phyloP scores from a whole-genome alignment of 2,797 vertebrate species.

The Neosalanx taihuensis region DNA sequence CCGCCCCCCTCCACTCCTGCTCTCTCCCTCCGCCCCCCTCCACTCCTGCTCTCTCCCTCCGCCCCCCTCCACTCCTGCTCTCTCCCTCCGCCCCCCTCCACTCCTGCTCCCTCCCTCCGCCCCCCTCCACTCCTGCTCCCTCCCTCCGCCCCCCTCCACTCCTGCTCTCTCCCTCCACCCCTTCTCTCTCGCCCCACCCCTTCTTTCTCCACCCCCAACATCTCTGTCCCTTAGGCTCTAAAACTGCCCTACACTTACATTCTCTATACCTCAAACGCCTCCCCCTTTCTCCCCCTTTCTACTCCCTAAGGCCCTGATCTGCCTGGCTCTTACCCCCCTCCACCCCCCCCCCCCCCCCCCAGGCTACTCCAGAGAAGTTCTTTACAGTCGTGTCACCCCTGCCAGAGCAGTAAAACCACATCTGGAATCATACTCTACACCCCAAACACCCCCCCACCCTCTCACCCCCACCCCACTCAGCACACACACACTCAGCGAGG shows the following conservation, averaged over 20 bases:
- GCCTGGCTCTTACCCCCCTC: slow-evolving; percentile 27
- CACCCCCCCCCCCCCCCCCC: slow-evolving; percentile 18
- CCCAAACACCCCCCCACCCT: not conserved
- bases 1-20: not conserved
- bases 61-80: slow-evolving; percentile 3
- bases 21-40: not conserved
- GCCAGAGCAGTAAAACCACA: slow-evolving; percentile 22
- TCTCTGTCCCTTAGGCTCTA: slow-evolving; percentile 48
- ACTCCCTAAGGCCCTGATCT: slow-evolving; percentile 20
- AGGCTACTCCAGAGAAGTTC: slow-evolving; percentile 23
- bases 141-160: not conserved
- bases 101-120: slow-evolving; percentile 7
- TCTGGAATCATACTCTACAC: slow-evolving; percentile 12
- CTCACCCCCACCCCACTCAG: slow-evolving; percentile 24
- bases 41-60: not conserved
- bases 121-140: not conserved
- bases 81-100: slow-evolving; percentile 21
- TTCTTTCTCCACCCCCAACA: slow-evolving; percentile 19
- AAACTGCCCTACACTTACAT: slow-evolving; percentile 57
- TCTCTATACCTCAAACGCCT: slow-evolving; percentile 43
- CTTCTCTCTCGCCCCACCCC: not conserved
- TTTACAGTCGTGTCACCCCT: slow-evolving; percentile 11
- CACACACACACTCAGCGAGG: slow-evolving; percentile 17
- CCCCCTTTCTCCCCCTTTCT: slow-evolving; percentile 27
- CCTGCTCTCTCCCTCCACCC: not conserved